Base-by-base conservation (phyloP, 2,888 invertebrate genomes). In the Plusia festucae region DNA sequence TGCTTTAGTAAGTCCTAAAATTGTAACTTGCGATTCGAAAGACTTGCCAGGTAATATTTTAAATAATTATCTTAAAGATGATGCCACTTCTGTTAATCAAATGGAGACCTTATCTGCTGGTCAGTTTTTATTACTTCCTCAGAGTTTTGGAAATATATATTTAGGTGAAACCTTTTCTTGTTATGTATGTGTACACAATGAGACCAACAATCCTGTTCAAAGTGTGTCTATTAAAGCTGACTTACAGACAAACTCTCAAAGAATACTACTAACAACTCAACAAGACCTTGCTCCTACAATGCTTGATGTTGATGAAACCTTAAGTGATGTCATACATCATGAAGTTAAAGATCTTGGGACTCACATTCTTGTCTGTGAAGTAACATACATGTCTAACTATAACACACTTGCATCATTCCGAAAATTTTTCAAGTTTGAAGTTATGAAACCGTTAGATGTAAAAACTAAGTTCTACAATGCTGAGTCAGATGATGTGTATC, bases 271-370 rank as follows among this genome's bases (percentile, higher is more conserved):
- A 67, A 97, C 98, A 6, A 97, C 97, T 78, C 96, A 96, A 81
- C 97, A 97, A 82, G 96, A 96, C 71, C 96, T 96, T 78, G 91
- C 96, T 2, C 96, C 96, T 8, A 93, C 96, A 0, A 94, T 96
- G 81, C 89, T 97, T 59, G 95, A 95, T 82, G 97, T 98, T 0
- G 98, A 98, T 83, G 97, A 97, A 86, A 99, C 98, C 13, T 96
- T 99, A 16, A 99, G 99, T 93, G 98, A 99, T 93, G 98, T 99
- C 40, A 99, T 99, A 85, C 98, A 99, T 86, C 99, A 99, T 94
- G 99, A 99, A 96, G 99, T 99, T n/a, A 99, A 99, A 93, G 99
- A 99, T 95, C 97, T 99, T 79, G 99, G 99, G 51, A 98, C 99
- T 53, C 99, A 99, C 88, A 99, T 99, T 87, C 95, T 99, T 78